Evolutionary conservation across 2,797 vertebrate species (phyloP).

Genomic region (Chaunax sp.): DNA sequence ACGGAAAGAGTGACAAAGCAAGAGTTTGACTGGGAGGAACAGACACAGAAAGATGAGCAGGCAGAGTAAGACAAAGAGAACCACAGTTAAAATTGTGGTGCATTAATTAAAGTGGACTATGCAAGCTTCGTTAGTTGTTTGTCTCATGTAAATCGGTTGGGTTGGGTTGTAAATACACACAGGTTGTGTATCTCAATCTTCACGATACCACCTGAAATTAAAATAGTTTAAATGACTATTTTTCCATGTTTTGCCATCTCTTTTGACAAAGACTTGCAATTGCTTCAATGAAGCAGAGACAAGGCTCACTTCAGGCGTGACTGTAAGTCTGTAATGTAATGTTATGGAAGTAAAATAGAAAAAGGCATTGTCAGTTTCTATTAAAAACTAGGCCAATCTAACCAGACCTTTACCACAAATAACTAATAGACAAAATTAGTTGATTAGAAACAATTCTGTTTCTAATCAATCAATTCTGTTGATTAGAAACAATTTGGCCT

Average conservation of each 20-base stretch:
- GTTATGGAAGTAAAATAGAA: too few relatives aligned
- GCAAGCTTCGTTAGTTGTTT: background rate
- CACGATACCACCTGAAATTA: background rate
- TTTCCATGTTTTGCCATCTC: background rate
- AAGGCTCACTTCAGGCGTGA: too few relatives aligned
- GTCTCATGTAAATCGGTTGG: constrained; percentile 9
- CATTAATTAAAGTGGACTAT: constrained; percentile 21
- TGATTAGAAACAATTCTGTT: too few relatives aligned
- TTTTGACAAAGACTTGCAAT: background rate
- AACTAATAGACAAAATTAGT: too few relatives aligned
- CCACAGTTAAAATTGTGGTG: constrained; percentile 14
- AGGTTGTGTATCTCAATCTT: background rate
- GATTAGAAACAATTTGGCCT: too few relatives aligned
- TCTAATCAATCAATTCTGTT: too few relatives aligned
- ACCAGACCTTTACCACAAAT: too few relatives aligned
- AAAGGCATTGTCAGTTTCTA: too few relatives aligned
- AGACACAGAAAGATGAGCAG: constrained; percentile 32
- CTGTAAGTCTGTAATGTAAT: too few relatives aligned
- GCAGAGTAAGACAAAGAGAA: constrained; percentile 21
- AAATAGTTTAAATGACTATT: background rate
- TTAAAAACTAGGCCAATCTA: too few relatives aligned
- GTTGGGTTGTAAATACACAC: background rate
- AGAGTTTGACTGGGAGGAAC: constrained; percentile 49
- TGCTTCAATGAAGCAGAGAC: too few relatives aligned
- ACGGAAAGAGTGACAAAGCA: constrained; percentile 51